Evolutionary conservation across 2,888 invertebrate genomes (phyloP).

Genomic region (Creontiades dilutus): DNA sequence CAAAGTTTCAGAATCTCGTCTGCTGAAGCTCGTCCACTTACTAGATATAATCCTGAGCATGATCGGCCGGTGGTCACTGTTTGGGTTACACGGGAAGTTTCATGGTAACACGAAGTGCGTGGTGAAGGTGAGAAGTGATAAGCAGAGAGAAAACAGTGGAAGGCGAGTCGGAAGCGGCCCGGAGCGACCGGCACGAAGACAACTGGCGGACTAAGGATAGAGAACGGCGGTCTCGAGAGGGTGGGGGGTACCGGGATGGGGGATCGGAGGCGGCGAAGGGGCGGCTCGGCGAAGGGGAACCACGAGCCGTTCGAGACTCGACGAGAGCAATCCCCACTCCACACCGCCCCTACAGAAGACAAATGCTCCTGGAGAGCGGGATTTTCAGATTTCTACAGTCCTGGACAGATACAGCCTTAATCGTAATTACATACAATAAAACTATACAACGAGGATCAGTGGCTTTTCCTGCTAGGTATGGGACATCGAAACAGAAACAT

Average conservation of each 20-base stretch:
- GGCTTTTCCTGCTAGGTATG: no score
- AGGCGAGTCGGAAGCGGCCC: background rate
- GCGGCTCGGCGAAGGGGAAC: background rate
- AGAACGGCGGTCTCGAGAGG: background rate
- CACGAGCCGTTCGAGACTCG: background rate
- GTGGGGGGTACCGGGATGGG: no score
- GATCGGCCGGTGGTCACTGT: constrained; percentile 3
- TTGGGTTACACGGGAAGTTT: constrained; percentile 40
- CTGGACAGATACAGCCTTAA: no score
- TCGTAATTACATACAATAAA: no score
- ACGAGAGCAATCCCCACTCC: no score
- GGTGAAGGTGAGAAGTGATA: background rate
- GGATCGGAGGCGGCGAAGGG: background rate
- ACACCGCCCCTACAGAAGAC: no score
- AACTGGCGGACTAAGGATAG: constrained; percentile 64
- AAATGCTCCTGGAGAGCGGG: no score
- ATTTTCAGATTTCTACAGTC: no score
- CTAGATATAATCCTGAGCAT: constrained; percentile 73
- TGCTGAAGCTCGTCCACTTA: constrained; percentile 74
- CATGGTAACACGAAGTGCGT: constrained; percentile 19
- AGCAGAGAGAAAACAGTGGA: background rate
- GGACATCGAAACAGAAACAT: no score
- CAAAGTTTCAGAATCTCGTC: constrained; percentile 67
- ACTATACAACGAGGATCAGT: no score
- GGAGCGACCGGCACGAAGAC: constrained; percentile 48